Conservation (phyloP, 2,888 invertebrate genomes). For the Epistrophella euchroma region DNA sequence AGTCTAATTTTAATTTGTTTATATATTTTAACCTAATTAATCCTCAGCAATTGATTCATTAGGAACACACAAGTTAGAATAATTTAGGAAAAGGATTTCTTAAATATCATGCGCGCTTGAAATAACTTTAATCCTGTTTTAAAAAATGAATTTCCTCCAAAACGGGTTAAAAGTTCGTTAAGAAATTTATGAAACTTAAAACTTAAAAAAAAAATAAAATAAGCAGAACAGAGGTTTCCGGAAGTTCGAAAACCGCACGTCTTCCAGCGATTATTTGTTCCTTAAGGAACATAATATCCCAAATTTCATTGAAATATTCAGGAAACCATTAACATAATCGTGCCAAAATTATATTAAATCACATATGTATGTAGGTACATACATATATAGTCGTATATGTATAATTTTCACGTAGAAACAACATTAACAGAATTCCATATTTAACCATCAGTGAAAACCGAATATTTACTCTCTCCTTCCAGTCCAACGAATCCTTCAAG, state of each 20-base stretch:
- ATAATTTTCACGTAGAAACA: neutral
- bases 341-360: slow-evolving; percentile 51
- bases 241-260: slow-evolving; percentile 1
- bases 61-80: too few relatives aligned
- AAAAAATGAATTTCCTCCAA: neutral
- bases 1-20: too few relatives aligned
- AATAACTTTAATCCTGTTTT: neutral
- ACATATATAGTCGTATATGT: neutral
- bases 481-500: slow-evolving; percentile 48
- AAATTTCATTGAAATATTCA: slow-evolving; percentile 29
- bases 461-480: slow-evolving; percentile 51
- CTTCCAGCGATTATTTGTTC: neutral
- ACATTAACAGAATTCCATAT: neutral
- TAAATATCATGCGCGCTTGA: too few relatives aligned
- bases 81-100: too few relatives aligned
- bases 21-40: too few relatives aligned
- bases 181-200: neutral
- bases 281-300: slow-evolving; percentile 23
- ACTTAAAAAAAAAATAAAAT: neutral
- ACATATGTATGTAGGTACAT: neutral
- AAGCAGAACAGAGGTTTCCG: slow-evolving; percentile 1
- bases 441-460: slow-evolving; percentile 16
- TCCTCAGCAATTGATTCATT: too few relatives aligned
- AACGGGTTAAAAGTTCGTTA: neutral
- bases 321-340: slow-evolving; percentile 63